A percentile compares a stretch with the other conserved stretches of the same genome.
Conservation (phyloP, 2,797 vertebrate genomes). For the Enteromius paludinosus region DNA sequence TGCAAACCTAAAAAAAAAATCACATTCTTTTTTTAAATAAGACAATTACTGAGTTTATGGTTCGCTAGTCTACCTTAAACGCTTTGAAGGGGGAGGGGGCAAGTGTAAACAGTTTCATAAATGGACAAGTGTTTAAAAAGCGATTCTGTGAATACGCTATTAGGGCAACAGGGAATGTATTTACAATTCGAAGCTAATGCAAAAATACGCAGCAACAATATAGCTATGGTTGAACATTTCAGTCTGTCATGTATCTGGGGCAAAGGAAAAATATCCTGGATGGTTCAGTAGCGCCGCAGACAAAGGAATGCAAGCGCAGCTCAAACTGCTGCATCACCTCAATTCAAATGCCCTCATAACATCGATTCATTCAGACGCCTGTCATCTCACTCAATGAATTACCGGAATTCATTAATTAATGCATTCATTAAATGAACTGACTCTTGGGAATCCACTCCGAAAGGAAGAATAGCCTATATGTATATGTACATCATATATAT, state of each 20-base stretch:
- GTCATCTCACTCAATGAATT: neutral
- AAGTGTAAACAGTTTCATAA: conserved; percentile 14
- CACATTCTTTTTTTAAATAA: neutral
- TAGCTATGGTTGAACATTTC: neutral
- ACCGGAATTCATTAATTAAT: neutral
- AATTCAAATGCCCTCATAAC: conserved; percentile 51
- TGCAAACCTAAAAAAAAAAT: neutral
- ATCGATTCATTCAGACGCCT: conserved; percentile 18
- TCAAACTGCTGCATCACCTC: conserved; percentile 77
- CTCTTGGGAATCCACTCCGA: neutral
- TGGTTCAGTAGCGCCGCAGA: conserved; percentile 59
- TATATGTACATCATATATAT: neutral
- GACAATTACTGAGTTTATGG: neutral
- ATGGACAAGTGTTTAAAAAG: conserved; percentile 7
- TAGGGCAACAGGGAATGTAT: neutral
- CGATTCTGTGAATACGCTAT: neutral
- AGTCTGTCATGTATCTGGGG: conserved; percentile 10
- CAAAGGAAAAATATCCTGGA: conserved; percentile 41
- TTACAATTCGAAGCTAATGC: neutral
- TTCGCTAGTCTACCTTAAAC: neutral
- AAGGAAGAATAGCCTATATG: neutral
- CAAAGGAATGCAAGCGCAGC: conserved; percentile 67
- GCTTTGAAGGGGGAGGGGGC: neutral
- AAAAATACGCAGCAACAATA: neutral
- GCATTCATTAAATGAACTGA: neutral